Percentiles rank a stretch among this genome's conserved stretches.
These are phyloP conservation scores for Malacoctenus gilli DNA, from an alignment of 2,797 vertebrate species.

Conservation along the genomic window DNA sequence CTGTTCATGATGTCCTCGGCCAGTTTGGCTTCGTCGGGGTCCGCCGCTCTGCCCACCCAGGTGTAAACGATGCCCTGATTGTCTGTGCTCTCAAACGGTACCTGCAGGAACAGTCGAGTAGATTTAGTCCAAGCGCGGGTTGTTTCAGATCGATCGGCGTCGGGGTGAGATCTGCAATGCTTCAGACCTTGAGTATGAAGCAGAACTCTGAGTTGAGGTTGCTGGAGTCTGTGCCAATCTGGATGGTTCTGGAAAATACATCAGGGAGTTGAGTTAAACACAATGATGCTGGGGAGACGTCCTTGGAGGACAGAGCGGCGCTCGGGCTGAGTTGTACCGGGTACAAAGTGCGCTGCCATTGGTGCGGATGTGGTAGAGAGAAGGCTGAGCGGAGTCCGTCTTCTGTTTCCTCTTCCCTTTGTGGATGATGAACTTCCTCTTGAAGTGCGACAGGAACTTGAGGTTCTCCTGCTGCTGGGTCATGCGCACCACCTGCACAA, in stretches of 20 bases:
- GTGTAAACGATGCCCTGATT: slow-evolving; percentile 98
- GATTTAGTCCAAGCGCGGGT: neutral
- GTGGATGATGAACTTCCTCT: slow-evolving; percentile 98
- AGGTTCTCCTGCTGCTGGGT: slow-evolving; percentile 99
- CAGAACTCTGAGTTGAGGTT: slow-evolving; percentile 97
- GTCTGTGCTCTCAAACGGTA: slow-evolving; percentile 97
- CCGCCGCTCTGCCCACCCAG: slow-evolving; percentile 95
- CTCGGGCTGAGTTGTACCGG: slow-evolving; percentile 74
- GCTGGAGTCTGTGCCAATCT: slow-evolving; percentile 91
- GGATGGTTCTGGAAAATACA: slow-evolving; percentile 89
- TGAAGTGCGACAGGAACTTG: slow-evolving; percentile 98
- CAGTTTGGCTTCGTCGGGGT: slow-evolving; percentile 96
- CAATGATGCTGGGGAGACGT: no score
- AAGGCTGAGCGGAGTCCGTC: slow-evolving; percentile 88
- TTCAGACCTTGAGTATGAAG: slow-evolving; percentile 94
- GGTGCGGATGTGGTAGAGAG: slow-evolving; percentile 96
- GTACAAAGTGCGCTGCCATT: slow-evolving; percentile 97
- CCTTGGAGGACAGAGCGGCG: neutral
- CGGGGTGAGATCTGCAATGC: no score
- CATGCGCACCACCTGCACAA: slow-evolving; percentile 94
- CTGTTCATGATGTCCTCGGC: slow-evolving; percentile 97
- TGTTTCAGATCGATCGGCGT: neutral
- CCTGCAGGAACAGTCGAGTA: slow-evolving; percentile 72
- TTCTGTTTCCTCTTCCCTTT: slow-evolving; percentile 91
- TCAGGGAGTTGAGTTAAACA: neutral